Conservation (phyloP, 2,888 invertebrate genomes). For the Unio pictorum region DNA sequence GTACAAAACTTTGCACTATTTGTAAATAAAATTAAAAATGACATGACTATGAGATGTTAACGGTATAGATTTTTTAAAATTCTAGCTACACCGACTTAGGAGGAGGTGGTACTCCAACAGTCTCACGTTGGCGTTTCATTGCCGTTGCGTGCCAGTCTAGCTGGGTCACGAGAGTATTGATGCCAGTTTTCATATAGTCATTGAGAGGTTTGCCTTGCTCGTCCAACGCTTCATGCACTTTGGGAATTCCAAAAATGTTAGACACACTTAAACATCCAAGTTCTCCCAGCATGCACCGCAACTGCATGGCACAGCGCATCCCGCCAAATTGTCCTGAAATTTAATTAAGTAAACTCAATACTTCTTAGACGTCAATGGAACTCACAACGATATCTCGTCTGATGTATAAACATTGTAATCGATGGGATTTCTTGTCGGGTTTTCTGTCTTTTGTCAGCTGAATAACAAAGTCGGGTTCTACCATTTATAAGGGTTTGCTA, state of each 20-base stretch:
- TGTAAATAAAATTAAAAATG: too few relatives aligned
- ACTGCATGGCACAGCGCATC: conserved; percentile 61
- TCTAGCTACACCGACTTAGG: too few relatives aligned
- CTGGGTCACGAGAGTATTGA: conserved; percentile 58
- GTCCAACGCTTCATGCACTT: conserved; percentile 52
- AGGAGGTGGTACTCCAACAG: background rate
- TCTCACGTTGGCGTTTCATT: conserved; percentile 46
- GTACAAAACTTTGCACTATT: too few relatives aligned
- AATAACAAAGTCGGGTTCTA: too few relatives aligned
- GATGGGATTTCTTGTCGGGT: too few relatives aligned
- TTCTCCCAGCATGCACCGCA: conserved; percentile 60
- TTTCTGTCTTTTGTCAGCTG: too few relatives aligned
- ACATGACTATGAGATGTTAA: too few relatives aligned
- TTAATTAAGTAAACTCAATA: background rate
- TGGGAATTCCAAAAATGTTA: conserved; percentile 59
- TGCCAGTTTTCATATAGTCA: conserved; percentile 45
- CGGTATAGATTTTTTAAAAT: too few relatives aligned
- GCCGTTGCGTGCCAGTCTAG: conserved; percentile 69
- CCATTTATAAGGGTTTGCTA: too few relatives aligned
- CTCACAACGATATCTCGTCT: too few relatives aligned
- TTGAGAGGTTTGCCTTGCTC: conserved; percentile 57
- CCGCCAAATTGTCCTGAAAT: conserved; percentile 63
- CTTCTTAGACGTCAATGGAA: too few relatives aligned
- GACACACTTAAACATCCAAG: conserved; percentile 66
- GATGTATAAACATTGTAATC: too few relatives aligned